phyloP scores from a whole-genome alignment of 2,888 invertebrate species.

The Stenichneumon culpator region DNA sequence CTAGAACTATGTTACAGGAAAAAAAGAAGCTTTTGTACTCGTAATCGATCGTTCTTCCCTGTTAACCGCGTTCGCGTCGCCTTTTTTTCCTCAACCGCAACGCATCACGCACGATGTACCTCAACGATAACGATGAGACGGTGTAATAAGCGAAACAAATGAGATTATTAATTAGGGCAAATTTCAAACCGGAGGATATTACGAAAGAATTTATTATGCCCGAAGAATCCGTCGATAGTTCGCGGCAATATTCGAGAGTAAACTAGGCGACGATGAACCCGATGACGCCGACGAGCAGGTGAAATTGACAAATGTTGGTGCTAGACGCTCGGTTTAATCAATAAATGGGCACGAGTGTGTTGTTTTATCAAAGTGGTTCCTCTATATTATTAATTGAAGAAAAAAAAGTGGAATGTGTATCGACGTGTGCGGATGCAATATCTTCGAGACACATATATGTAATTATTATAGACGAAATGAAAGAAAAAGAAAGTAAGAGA shows the following conservation, averaged over 20 bases:
- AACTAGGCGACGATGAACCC: slow-evolving; percentile 15
- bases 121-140: slow-evolving; percentile 41
- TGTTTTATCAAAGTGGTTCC: slow-evolving; percentile 64
- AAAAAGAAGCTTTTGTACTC: slow-evolving; percentile 78
- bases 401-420: slow-evolving; percentile 46
- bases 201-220: slow-evolving; percentile 13
- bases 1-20: slow-evolving; percentile 68
- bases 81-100: slow-evolving; percentile 40
- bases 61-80: slow-evolving; percentile 62
- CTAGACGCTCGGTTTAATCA: slow-evolving; percentile 57
- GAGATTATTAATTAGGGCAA: slow-evolving; percentile 27
- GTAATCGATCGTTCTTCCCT: slow-evolving; percentile 78
- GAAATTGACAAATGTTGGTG: slow-evolving; percentile 60
- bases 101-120: slow-evolving; percentile 40
- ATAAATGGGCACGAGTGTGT: slow-evolving; percentile 44
- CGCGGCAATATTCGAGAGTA: slow-evolving; percentile 18
- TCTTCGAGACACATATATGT: slow-evolving; percentile 14
- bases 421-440: slow-evolving; percentile 27
- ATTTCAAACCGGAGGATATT: slow-evolving; percentile 3
- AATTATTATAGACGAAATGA: slow-evolving; percentile 51
- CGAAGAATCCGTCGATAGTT: slow-evolving; percentile 25
- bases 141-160: slow-evolving; percentile 13
- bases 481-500: slow-evolving; percentile 15
- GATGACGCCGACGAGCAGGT: slow-evolving; percentile 25
- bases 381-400: slow-evolving; percentile 59